Evolutionary conservation across 2,888 invertebrate species (phyloP).

Genomic region (Tanypteryx hageni): DNA sequence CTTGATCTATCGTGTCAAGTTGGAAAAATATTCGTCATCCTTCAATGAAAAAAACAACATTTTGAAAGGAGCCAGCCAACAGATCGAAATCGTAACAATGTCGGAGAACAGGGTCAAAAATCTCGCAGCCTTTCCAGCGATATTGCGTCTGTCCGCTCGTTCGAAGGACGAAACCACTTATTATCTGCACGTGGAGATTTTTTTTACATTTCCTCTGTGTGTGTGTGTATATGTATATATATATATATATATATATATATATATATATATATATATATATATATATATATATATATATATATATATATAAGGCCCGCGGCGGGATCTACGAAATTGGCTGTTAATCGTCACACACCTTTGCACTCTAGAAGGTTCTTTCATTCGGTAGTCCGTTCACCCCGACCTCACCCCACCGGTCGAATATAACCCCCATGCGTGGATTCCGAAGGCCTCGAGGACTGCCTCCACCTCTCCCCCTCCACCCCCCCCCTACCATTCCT

Average conservation of each 20-base stretch:
- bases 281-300: neutral
- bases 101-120: neutral
- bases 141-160: neutral
- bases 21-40: too few relatives aligned
- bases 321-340: neutral
- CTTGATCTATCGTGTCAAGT: too few relatives aligned
- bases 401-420: neutral
- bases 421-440: neutral
- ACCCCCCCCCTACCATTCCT: neutral
- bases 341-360: neutral
- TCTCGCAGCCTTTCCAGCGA: neutral
- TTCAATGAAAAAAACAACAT: too few relatives aligned
- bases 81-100: neutral
- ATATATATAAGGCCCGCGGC: neutral
- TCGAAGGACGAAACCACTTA: neutral
- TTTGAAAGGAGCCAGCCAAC: too few relatives aligned
- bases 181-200: neutral
- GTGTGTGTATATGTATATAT: too few relatives aligned
- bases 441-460: neutral
- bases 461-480: too few relatives aligned
- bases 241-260: neutral
- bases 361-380: neutral
- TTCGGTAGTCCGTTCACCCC: constrained; percentile 49
- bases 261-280: neutral
- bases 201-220: neutral